These are phyloP conservation scores for Ictidomys tridecemlineatus DNA, from an alignment of 2,113 vertebrate species.

Conservation along the genomic window DNA sequence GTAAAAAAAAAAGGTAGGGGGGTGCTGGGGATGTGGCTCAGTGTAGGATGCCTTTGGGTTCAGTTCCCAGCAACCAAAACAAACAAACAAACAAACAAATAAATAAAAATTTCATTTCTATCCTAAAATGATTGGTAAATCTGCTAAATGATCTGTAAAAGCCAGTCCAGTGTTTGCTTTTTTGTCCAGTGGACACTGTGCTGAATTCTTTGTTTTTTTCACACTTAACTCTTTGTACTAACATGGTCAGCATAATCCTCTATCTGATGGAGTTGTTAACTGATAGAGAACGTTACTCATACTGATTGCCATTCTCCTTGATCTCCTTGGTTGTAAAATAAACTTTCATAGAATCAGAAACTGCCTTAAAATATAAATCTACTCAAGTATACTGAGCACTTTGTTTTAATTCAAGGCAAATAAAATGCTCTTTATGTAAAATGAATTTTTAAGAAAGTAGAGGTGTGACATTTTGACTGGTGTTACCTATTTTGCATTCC, in stretches of 20 bases:
- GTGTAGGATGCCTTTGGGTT: too few relatives aligned
- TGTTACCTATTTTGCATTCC: constrained; percentile 46
- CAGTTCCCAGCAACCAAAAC: too few relatives aligned
- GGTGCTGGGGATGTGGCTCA: too few relatives aligned
- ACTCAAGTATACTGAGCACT: not conserved
- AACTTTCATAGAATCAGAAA: constrained; percentile 23
- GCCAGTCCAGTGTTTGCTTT: not conserved
- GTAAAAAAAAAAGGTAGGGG: too few relatives aligned
- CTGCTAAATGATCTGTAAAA: not conserved
- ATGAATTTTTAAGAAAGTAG: constrained; percentile 59
- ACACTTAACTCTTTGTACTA: not conserved
- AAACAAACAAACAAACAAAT: too few relatives aligned
- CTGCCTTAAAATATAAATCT: constrained; percentile 51
- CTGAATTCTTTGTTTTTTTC: not conserved
- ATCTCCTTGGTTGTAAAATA: not conserved
- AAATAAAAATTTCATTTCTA: not conserved
- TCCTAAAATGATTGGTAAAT: not conserved
- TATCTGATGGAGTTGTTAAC: not conserved
- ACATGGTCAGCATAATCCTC: not conserved
- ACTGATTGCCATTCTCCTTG: not conserved
- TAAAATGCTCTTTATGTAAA: constrained; percentile 45
- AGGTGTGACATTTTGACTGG: constrained; percentile 28
- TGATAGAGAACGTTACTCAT: not conserved
- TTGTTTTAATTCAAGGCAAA: constrained; percentile 44
- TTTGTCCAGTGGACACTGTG: not conserved